Evolutionary conservation across 2,888 invertebrate genomes (phyloP).

Genomic region (Drosophila nr. perissopoda): DNA sequence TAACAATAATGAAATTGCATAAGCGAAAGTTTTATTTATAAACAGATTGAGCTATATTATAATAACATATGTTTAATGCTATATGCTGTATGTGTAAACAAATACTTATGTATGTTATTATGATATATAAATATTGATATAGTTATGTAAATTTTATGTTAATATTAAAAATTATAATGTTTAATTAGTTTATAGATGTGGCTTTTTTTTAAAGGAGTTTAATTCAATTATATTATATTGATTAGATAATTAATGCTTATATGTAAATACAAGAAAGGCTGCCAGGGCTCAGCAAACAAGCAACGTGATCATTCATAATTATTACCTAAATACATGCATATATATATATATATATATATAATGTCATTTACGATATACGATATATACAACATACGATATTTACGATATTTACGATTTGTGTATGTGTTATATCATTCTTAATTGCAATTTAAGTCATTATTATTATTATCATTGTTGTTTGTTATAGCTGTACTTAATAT

Average conservation of each 20-base stretch:
- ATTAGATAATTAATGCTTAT: constrained; percentile 51
- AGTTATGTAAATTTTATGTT: constrained; percentile 74
- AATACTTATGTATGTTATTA: constrained; percentile 27
- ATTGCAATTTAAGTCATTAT: constrained; percentile 51
- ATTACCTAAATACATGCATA: constrained; percentile 24
- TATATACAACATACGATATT: constrained; percentile 11
- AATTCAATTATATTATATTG: constrained; percentile 47
- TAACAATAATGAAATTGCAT: constrained; percentile 18
- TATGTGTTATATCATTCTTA: constrained; percentile 49
- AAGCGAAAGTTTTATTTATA: constrained; percentile 28
- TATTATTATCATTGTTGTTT: constrained; percentile 65
- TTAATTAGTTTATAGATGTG: constrained; percentile 69
- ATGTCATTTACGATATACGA: constrained; percentile 9
- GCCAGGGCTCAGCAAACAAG: constrained; percentile 75
- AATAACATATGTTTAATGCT: constrained; percentile 15
- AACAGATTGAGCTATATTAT: constrained; percentile 17
- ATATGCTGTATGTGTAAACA: constrained; percentile 30
- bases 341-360: constrained; percentile 36
- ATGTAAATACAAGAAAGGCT: constrained; percentile 75
- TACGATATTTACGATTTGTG: constrained; percentile 20
- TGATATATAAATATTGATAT: constrained; percentile 45
- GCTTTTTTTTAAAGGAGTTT: constrained; percentile 57
- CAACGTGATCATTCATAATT: constrained; percentile 71
- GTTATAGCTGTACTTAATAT: constrained; percentile 76
- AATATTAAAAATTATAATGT: constrained; percentile 66